These are phyloP conservation scores for Plagiodera versicolora DNA, from an alignment of 2,888 invertebrate genomes.

Conservation along the genomic window DNA sequence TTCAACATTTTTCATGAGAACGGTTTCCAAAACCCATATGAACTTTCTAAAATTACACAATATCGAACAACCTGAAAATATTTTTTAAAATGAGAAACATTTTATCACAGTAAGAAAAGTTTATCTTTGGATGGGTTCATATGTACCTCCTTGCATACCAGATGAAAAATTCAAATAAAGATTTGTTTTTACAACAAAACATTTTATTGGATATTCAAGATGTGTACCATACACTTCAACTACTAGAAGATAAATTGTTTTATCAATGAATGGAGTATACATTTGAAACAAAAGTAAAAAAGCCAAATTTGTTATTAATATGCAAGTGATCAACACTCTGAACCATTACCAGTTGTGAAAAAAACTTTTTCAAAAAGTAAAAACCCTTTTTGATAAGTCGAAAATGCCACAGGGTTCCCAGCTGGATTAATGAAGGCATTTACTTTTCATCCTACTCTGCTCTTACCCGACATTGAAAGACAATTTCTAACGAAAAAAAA, in stretches of 20 bases:
- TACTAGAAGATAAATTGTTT: conserved; percentile 29
- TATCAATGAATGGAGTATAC: conserved; percentile 16
- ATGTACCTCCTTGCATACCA: not conserved
- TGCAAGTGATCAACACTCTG: conserved; percentile 15
- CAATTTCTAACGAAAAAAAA: no score
- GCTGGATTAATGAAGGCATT: no score
- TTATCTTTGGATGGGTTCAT: not conserved
- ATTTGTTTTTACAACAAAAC: conserved; percentile 33
- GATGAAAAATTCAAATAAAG: conserved; percentile 10
- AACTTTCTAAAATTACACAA: no score
- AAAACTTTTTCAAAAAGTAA: not conserved
- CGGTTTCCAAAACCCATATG: no score
- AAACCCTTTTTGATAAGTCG: not conserved
- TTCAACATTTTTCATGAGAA: no score
- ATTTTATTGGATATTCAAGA: conserved; percentile 31
- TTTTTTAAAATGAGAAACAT: no score
- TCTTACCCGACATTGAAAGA: no score
- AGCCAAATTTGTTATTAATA: conserved; percentile 13
- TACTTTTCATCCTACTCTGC: no score
- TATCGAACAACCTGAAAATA: no score
- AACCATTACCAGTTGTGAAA: not conserved
- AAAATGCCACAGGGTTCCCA: not conserved
- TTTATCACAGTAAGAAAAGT: no score
- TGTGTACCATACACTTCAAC: conserved; percentile 35
- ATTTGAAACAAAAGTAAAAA: conserved; percentile 14